Percentiles rank a stretch among this genome's conserved stretches.
Evolutionary conservation across 2,888 invertebrate species (phyloP).

Genomic region (Hydrotaea diabolus): DNA sequence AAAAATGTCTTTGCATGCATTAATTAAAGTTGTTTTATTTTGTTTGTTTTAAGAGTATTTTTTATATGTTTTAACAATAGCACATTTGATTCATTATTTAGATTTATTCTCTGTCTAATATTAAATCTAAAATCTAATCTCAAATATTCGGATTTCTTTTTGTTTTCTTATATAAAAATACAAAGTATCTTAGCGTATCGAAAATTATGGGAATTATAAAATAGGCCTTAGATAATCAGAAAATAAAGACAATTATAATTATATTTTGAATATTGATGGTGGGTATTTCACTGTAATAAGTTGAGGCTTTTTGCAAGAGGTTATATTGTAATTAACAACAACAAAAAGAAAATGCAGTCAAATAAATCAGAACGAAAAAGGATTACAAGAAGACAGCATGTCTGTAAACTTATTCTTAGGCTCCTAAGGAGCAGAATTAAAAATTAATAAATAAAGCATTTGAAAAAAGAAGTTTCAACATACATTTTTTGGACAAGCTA

Average conservation of each 20-base stretch:
- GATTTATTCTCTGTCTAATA: slow-evolving; percentile 58
- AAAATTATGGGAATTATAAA: slow-evolving; percentile 29
- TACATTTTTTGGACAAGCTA: background rate
- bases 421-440: no score
- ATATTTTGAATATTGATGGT: slow-evolving; percentile 56
- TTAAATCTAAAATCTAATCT: slow-evolving; percentile 60
- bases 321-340: background rate
- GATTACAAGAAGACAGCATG: background rate
- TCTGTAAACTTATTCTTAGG: no score
- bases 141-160: slow-evolving; percentile 31
- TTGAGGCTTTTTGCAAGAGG: slow-evolving; percentile 41
- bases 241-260: slow-evolving; percentile 54
- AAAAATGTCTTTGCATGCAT: slow-evolving; percentile 57
- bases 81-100: slow-evolving; percentile 70
- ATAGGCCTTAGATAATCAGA: slow-evolving; percentile 35
- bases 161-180: slow-evolving; percentile 34
- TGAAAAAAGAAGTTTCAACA: background rate
- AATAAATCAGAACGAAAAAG: no score
- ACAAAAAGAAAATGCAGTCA: background rate
- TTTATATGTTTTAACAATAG: slow-evolving; percentile 65
- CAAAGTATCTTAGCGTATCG: slow-evolving; percentile 40
- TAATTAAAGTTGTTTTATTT: slow-evolving; percentile 50
- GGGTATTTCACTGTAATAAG: slow-evolving; percentile 51
- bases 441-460: no score
- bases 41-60: slow-evolving; percentile 49